Conservation (phyloP, 2,113 vertebrate species). For the Chaetorhynchus papuensis region DNA sequence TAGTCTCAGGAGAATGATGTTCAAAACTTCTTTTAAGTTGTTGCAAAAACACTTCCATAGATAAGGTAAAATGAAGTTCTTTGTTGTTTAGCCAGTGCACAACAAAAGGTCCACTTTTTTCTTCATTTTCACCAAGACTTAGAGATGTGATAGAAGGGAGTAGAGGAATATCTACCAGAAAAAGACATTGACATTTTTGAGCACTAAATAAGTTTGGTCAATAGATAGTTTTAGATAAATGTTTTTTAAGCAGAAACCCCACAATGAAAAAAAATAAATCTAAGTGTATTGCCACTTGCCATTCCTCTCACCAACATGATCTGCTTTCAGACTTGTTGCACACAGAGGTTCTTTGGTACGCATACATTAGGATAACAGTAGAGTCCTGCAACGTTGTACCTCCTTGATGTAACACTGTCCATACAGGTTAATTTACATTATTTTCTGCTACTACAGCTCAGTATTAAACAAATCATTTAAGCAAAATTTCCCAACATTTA, state of each 20-base stretch:
- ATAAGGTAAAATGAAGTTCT: slow-evolving; percentile 92
- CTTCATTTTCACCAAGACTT: slow-evolving; percentile 83
- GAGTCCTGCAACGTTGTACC: fast-evolving
- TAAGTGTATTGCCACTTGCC: not conserved
- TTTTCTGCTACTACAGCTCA: not conserved
- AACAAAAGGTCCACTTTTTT: slow-evolving; percentile 88
- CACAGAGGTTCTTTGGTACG: not conserved
- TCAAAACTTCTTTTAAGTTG: slow-evolving; percentile 85
- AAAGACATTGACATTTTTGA: not conserved
- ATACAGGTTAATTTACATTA: not conserved
- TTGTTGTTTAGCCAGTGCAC: slow-evolving; percentile 99
- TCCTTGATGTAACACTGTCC: not conserved
- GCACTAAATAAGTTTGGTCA: not conserved
- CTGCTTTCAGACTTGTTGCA: not conserved
- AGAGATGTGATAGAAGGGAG: slow-evolving; percentile 95
- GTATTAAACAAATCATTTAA: not conserved
- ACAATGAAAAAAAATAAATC: not conserved
- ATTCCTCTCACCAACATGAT: not conserved
- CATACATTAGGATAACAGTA: not conserved
- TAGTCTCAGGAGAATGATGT: slow-evolving; percentile 76
- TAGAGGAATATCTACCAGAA: slow-evolving; percentile 88
- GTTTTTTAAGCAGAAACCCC: not conserved
- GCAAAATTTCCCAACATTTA: not conserved
- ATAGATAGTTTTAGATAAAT: not conserved
- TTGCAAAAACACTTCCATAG: slow-evolving; percentile 95